Evolutionary conservation across 2,113 vertebrate genomes (phyloP).

Genomic region (Aphyosemion australe): DNA sequence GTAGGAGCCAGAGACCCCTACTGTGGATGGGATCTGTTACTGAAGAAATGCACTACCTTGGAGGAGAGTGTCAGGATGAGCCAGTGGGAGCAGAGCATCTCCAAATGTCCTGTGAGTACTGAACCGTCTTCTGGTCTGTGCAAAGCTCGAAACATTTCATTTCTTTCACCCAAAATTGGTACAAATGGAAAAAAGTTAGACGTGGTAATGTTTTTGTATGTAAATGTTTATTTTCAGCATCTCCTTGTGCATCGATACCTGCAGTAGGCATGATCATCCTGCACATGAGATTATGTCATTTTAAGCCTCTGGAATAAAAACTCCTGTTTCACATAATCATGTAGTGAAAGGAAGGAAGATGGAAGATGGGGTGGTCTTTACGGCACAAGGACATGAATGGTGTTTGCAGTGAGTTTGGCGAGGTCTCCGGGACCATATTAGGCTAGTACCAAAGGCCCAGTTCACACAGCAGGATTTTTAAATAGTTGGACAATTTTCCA

Average conservation of each 20-base stretch:
- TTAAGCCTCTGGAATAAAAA: too few species aligned
- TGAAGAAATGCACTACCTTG: conserved; percentile 93
- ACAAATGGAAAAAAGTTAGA: too few species aligned
- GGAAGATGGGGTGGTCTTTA: too few species aligned
- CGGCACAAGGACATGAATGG: too few species aligned
- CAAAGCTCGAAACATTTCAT: not conserved
- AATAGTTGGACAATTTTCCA: too few species aligned
- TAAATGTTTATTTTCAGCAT: not conserved
- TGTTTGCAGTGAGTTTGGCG: too few species aligned
- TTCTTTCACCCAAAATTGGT: too few species aligned
- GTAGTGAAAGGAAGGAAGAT: too few species aligned
- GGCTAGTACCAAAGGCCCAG: too few species aligned
- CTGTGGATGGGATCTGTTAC: conserved; percentile 93
- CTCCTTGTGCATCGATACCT: not conserved
- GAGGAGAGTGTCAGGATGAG: conserved; percentile 95
- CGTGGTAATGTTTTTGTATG: not conserved
- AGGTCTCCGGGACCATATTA: too few species aligned
- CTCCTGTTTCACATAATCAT: too few species aligned
- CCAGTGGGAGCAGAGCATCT: conserved; percentile 95
- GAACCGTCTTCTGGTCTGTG: not conserved
- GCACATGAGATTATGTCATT: not conserved
- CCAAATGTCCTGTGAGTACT: conserved; percentile 88
- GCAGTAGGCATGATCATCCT: not conserved
- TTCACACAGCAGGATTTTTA: too few species aligned
- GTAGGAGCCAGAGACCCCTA: conserved; percentile 94